A percentile compares a stretch with the other conserved stretches of the same genome.
Conservation (phyloP, 2,113 vertebrate genomes). For the Megaleporinus macrocephalus region DNA sequence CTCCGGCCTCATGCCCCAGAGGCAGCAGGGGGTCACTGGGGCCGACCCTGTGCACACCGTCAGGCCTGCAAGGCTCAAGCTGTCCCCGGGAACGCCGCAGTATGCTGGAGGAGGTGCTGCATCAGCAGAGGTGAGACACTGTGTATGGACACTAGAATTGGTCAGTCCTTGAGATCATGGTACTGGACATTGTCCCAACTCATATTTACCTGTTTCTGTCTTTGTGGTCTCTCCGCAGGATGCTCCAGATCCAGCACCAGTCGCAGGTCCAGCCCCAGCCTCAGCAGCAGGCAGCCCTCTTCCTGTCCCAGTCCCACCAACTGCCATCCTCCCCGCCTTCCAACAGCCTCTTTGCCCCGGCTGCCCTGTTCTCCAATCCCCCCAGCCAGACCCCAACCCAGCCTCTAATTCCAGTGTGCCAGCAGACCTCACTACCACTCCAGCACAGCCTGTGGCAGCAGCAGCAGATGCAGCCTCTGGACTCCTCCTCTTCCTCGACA, state of each 20-base stretch:
- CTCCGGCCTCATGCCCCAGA: conserved; percentile 80
- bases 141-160: neutral
- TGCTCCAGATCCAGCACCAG: conserved; percentile 92
- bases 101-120: conserved; percentile 89
- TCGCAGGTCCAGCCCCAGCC: conserved; percentile 67
- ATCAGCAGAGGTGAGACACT: conserved; percentile 87
- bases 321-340: conserved; percentile 68
- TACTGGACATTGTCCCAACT: neutral
- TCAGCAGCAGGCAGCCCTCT: conserved; percentile 74
- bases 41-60: conserved; percentile 71
- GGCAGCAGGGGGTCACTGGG: conserved; percentile 79
- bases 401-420: conserved; percentile 72
- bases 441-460: conserved; percentile 69
- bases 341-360: conserved; percentile 64
- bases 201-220: neutral
- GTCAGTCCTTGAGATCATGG: neutral
- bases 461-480: conserved; percentile 62
- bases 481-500: conserved; percentile 62
- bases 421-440: conserved; percentile 70
- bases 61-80: conserved; percentile 63
- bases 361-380: conserved; percentile 69
- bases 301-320: conserved; percentile 64
- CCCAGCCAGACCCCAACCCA: conserved; percentile 64
- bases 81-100: conserved; percentile 73
- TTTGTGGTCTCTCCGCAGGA: conserved; percentile 70